Percentiles rank a stretch among this genome's conserved stretches.
Conservation (phyloP, 2,888 invertebrate genomes). For the Torymus tubicola region DNA sequence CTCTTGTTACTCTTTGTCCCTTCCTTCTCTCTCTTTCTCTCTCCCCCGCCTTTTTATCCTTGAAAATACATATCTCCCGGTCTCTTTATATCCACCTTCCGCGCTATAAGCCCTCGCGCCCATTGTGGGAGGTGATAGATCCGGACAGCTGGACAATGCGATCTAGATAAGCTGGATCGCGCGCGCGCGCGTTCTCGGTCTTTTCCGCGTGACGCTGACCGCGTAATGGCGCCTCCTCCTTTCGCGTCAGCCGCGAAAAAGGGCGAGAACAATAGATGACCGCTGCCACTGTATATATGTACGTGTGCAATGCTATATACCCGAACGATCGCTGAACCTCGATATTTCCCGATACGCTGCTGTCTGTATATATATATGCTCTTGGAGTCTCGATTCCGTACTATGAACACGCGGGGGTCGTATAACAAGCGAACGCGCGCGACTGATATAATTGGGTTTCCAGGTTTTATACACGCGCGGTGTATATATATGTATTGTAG, state of each 20-base stretch:
- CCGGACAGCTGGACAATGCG: conserved; percentile 65
- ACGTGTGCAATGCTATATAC: too few relatives aligned
- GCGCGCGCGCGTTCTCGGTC: not conserved
- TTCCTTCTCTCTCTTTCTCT: not conserved
- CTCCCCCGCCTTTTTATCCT: not conserved
- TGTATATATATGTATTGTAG: not conserved
- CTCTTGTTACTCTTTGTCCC: conserved; percentile 34
- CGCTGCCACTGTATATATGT: conserved; percentile 1
- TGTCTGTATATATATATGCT: too few relatives aligned
- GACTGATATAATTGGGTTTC: conserved; percentile 38
- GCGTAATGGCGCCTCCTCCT: conserved; percentile 45
- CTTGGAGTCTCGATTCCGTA: too few relatives aligned
- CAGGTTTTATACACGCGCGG: conserved; percentile 1
- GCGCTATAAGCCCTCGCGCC: conserved; percentile 57
- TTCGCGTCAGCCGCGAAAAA: conserved; percentile 8
- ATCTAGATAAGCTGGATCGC: conserved; percentile 62
- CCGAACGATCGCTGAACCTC: too few relatives aligned
- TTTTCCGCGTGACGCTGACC: not conserved
- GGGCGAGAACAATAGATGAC: conserved; percentile 47
- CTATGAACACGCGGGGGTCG: not conserved
- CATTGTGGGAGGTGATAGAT: conserved; percentile 69
- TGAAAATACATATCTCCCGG: conserved; percentile 47
- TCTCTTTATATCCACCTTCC: conserved; percentile 24
- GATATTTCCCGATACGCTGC: too few relatives aligned
- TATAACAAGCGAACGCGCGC: not conserved